Percentiles rank a stretch among this genome's conserved stretches.
phyloP scores from a whole-genome alignment of 2,888 invertebrate species.

The Cataglyphis rosenhaueri region DNA sequence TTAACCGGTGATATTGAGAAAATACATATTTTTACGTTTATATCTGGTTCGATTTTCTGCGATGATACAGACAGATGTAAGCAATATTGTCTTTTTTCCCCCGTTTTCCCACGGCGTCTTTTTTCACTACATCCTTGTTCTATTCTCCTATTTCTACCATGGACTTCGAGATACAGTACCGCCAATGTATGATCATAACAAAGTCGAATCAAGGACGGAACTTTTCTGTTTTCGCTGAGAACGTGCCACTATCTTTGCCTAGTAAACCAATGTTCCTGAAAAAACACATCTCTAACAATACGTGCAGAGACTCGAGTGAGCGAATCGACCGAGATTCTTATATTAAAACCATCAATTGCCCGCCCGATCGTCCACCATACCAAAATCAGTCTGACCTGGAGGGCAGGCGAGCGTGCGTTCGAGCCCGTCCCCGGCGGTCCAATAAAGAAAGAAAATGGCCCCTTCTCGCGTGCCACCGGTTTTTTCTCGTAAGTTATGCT shows the following conservation, averaged over 20 bases:
- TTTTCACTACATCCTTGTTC: neutral
- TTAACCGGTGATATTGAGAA: neutral
- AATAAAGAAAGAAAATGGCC: conserved; percentile 77
- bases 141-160: conserved; percentile 11
- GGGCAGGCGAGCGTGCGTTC: conserved; percentile 83
- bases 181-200: neutral
- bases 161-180: conserved; percentile 25
- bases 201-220: conserved; percentile 2
- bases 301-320: conserved; percentile 67
- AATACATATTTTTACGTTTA: conserved; percentile 12
- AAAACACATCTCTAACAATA: conserved; percentile 56
- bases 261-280: conserved; percentile 61
- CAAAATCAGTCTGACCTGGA: conserved; percentile 82
- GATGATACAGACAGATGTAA: conserved; percentile 4
- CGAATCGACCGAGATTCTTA: conserved; percentile 58
- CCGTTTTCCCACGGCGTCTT: conserved; percentile 1
- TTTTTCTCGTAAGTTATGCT: conserved; percentile 86
- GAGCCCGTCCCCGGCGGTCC: conserved; percentile 79
- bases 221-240: conserved; percentile 35
- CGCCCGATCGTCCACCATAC: conserved; percentile 77
- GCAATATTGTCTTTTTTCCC: neutral
- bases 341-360: conserved; percentile 69
- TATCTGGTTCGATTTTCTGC: neutral
- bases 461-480: conserved; percentile 84
- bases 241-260: conserved; percentile 34